Percentiles rank a stretch among this genome's conserved stretches.
These are phyloP conservation scores for Pedetes capensis DNA, from an alignment of 2,113 vertebrate species.

Conservation along the genomic window DNA sequence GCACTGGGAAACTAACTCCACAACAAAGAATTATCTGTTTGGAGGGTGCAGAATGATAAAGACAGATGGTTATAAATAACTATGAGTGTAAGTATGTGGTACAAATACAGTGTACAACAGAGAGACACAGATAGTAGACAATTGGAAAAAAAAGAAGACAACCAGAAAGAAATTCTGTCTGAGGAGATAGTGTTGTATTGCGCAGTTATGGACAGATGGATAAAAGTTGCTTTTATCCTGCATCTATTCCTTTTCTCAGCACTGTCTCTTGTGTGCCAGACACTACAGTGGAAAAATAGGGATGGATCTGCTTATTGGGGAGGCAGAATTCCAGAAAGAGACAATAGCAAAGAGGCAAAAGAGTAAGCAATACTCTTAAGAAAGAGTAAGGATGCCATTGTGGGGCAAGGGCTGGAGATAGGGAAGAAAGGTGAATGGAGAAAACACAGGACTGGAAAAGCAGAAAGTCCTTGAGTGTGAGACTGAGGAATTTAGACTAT, in stretches of 20 bases:
- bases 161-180: neutral
- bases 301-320: neutral
- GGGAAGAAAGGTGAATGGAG: neutral
- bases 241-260: neutral
- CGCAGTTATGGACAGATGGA: neutral
- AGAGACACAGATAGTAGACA: neutral
- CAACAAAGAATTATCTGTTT: neutral
- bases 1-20: too few species aligned
- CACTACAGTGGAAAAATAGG: neutral
- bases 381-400: neutral
- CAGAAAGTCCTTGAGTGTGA: neutral
- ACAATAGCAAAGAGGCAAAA: neutral
- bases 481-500: neutral
- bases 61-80: slow-evolving; percentile 15
- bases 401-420: neutral
- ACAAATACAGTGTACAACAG: neutral
- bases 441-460: neutral
- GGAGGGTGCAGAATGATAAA: neutral
- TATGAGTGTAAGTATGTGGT: neutral
- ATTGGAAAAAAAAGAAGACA: neutral
- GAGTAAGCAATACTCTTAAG: neutral
- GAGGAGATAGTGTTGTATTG: neutral
- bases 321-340: neutral
- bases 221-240: neutral
- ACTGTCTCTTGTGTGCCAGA: neutral